Evolutionary conservation across 2,888 invertebrate species (phyloP).

Genomic region (Ceriagrion tenellum): DNA sequence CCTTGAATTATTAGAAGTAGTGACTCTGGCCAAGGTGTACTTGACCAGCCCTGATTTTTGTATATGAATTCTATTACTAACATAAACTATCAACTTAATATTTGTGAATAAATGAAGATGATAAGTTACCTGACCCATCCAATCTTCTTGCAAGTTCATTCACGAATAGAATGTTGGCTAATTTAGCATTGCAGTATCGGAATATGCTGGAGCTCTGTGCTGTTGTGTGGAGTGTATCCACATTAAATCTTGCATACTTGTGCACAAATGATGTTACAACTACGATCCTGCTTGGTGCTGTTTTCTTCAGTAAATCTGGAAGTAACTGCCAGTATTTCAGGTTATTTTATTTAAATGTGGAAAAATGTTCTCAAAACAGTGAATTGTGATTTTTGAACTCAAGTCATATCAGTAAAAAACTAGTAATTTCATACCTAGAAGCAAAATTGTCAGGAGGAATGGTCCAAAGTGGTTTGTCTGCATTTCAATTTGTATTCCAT

Average conservation of each 20-base stretch:
- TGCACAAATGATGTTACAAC: conserved; percentile 79
- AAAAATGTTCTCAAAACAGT: background rate
- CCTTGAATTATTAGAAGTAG: no score
- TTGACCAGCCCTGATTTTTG: no score
- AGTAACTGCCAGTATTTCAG: background rate
- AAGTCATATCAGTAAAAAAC: background rate
- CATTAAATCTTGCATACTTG: conserved; percentile 77
- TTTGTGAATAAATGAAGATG: background rate
- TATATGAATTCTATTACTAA: no score
- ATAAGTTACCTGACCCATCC: conserved; percentile 75
- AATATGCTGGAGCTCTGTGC: background rate
- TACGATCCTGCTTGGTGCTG: conserved; percentile 79
- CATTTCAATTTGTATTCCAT: conserved; percentile 71
- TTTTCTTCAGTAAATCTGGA: conserved; percentile 76
- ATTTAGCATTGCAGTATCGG: conserved; percentile 79
- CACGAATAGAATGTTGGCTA: conserved; percentile 79
- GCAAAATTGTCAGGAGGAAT: conserved; percentile 28
- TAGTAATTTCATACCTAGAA: conserved; percentile 49
- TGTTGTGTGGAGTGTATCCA: conserved; percentile 71
- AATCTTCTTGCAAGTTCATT: conserved; percentile 79
- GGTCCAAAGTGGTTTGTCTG: conserved; percentile 70
- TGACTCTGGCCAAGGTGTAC: no score
- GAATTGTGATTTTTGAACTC: background rate
- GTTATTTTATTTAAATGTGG: background rate
- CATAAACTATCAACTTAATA: no score